Evolutionary conservation across 2,113 vertebrate genomes (phyloP).

Genomic region (Ceyx melanurus): DNA sequence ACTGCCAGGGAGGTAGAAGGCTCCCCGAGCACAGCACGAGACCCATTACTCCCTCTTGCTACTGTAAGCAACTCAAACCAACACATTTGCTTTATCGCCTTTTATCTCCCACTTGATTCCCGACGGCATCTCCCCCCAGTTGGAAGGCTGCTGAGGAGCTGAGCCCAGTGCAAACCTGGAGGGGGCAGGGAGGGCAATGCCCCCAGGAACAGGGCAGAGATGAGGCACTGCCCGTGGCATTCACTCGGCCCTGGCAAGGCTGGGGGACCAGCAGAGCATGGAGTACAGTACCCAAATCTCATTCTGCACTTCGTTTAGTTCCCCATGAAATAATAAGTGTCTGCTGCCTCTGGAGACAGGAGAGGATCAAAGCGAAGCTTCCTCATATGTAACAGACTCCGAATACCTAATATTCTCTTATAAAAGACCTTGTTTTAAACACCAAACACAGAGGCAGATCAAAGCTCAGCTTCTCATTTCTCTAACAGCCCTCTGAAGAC

Average conservation of each 20-base stretch:
- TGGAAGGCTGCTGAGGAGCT: not conserved
- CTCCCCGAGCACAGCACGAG: not conserved
- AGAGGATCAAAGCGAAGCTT: slow-evolving; percentile 64
- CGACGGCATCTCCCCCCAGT: not conserved
- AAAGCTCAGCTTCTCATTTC: slow-evolving; percentile 56
- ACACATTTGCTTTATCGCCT: slow-evolving; percentile 34
- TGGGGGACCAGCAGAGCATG: accelerated
- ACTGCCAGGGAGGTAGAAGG: not conserved
- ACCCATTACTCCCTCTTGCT: not conserved
- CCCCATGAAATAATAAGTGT: slow-evolving; percentile 53
- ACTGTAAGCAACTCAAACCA: slow-evolving; percentile 23
- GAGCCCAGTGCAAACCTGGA: not conserved
- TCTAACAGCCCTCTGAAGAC: slow-evolving; percentile 61
- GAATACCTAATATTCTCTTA: slow-evolving; percentile 69
- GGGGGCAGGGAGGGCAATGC: accelerated
- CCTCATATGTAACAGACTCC: slow-evolving; percentile 51
- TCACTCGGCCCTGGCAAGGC: not conserved
- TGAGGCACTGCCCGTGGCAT: accelerated
- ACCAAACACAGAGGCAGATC: slow-evolving; percentile 71
- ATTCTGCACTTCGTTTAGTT: slow-evolving; percentile 47
- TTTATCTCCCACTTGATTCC: slow-evolving; percentile 40
- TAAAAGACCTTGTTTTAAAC: slow-evolving; percentile 74
- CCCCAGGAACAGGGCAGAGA: not conserved
- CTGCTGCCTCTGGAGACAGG: slow-evolving; percentile 51
- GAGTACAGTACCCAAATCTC: not conserved